These are phyloP conservation scores for Spodoptera frugiperda DNA, from an alignment of 1,140 invertebrate species.

Conservation along the genomic window DNA sequence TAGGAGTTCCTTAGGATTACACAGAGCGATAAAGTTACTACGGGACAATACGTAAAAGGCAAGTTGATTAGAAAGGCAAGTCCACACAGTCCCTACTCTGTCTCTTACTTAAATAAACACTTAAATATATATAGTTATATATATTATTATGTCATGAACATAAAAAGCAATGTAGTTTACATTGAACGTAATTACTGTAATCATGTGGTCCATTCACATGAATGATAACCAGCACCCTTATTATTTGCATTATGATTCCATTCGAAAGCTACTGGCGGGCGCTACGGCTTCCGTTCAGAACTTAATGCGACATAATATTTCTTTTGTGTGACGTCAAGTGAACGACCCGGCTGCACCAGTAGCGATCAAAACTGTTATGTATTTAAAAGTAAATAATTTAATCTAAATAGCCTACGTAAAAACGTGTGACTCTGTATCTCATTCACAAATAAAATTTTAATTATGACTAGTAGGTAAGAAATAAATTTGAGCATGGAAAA, in stretches of 20 bases:
- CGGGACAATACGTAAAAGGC: constrained; percentile 72
- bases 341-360: constrained; percentile 5
- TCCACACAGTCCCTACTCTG: constrained; percentile 68
- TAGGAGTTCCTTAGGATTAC: constrained; percentile 31
- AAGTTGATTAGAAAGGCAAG: constrained; percentile 79
- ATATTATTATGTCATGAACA: constrained; percentile 74
- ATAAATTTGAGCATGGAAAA: constrained; percentile 85
- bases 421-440: constrained; percentile 70
- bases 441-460: constrained; percentile 79
- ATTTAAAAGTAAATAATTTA: constrained; percentile 77
- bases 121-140: constrained; percentile 52
- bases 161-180: constrained; percentile 66
- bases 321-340: not conserved
- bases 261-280: constrained; percentile 37
- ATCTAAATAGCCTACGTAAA: constrained; percentile 71
- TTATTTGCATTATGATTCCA: constrained; percentile 57
- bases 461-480: constrained; percentile 84
- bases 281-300: not conserved
- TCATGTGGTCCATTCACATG: constrained; percentile 66
- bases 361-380: constrained; percentile 36
- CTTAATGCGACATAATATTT: not conserved
- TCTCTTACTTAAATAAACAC: constrained; percentile 59
- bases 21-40: constrained; percentile 62
- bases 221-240: constrained; percentile 76
- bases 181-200: constrained; percentile 61